These are phyloP conservation scores for Drosophila ezoana DNA, from an alignment of 2,888 invertebrate species.

Conservation along the genomic window DNA sequence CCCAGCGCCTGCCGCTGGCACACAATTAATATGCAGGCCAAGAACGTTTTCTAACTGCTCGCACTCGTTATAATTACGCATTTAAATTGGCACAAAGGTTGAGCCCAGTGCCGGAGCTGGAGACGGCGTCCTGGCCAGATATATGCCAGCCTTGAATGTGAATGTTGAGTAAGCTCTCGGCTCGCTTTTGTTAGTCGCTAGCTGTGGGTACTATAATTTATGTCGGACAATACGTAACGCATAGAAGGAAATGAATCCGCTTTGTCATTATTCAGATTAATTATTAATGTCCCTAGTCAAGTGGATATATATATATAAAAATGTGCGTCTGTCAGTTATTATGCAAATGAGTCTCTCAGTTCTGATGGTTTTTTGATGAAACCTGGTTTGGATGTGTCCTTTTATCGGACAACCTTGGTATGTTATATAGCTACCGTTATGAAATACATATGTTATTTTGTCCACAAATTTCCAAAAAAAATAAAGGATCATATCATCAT, in stretches of 20 bases:
- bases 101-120: conserved; percentile 9
- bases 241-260: too few relatives aligned
- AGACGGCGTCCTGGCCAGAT: conserved; percentile 15
- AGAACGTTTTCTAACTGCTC: conserved; percentile 63
- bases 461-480: too few relatives aligned
- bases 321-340: too few relatives aligned
- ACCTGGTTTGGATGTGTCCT: too few relatives aligned
- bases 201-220: neutral
- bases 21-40: conserved; percentile 78
- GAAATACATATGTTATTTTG: too few relatives aligned
- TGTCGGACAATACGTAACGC: neutral
- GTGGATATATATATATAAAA: too few relatives aligned
- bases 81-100: conserved; percentile 79
- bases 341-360: too few relatives aligned
- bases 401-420: too few relatives aligned
- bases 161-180: conserved; percentile 12
- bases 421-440: too few relatives aligned
- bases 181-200: neutral
- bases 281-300: too few relatives aligned
- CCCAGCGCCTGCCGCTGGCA: conserved; percentile 39
- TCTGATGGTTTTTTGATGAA: too few relatives aligned
- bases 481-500: too few relatives aligned
- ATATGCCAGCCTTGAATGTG: conserved; percentile 14
- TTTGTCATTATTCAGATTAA: neutral
- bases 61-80: conserved; percentile 80